Evolutionary conservation across 1,140 invertebrate genomes (phyloP).

Genomic region (Hycleus phaleratus): DNA sequence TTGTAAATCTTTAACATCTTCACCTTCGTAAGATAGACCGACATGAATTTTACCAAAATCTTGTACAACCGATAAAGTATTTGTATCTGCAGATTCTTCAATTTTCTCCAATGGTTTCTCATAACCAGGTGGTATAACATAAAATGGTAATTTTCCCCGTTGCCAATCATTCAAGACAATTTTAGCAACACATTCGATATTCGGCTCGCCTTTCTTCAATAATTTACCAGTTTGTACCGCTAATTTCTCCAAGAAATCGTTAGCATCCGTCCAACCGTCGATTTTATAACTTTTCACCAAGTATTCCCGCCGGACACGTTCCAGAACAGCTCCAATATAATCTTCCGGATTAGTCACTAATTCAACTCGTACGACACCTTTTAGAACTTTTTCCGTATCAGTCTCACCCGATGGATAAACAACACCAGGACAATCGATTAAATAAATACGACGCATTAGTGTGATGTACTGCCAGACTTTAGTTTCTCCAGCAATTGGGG

Average conservation of each 20-base stretch:
- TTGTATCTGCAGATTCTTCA: slow-evolving; percentile 39
- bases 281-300: slow-evolving; percentile 88
- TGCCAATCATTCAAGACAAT: slow-evolving; percentile 99
- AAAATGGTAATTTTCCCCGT: slow-evolving; percentile 93
- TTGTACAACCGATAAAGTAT: slow-evolving; percentile 48
- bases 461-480: slow-evolving; percentile 99
- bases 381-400: slow-evolving; percentile 93
- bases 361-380: slow-evolving; percentile 93
- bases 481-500: slow-evolving; percentile 98
- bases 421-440: slow-evolving; percentile 99
- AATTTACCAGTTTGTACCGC: slow-evolving; percentile 82
- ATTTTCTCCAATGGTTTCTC: slow-evolving; percentile 47
- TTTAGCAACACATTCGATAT: slow-evolving; percentile 77
- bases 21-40: slow-evolving; percentile 60
- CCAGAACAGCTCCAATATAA: slow-evolving; percentile 80
- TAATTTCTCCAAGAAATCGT: slow-evolving; percentile 90
- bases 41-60: slow-evolving; percentile 77
- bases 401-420: slow-evolving; percentile 91
- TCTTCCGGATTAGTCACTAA: slow-evolving; percentile 90
- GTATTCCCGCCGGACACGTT: slow-evolving; percentile 85
- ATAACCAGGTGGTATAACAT: slow-evolving; percentile 75
- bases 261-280: slow-evolving; percentile 64
- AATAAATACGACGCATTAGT: slow-evolving; percentile 91
- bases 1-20: slow-evolving; percentile 54
- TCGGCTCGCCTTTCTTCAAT: slow-evolving; percentile 93